phyloP scores from a whole-genome alignment of 2,113 vertebrate species.

The Motacilla tschutschensis region DNA sequence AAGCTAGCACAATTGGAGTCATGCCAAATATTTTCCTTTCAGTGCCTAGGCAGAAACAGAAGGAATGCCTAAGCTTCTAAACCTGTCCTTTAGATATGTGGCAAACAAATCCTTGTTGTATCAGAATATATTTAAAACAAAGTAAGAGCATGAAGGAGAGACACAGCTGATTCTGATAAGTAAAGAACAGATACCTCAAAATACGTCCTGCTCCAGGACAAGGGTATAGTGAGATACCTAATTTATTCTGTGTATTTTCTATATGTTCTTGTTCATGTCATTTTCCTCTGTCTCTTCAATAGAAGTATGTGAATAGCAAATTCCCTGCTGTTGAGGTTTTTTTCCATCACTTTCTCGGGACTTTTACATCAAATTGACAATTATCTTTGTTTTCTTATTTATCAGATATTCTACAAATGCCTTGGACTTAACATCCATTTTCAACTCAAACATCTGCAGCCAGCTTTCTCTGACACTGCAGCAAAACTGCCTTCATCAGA shows the following conservation, averaged over 20 bases:
- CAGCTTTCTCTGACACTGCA: neutral
- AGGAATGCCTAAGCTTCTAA: neutral
- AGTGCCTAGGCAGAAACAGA: neutral
- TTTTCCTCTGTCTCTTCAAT: neutral
- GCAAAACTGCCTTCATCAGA: neutral
- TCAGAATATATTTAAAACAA: neutral
- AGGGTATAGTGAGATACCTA: neutral
- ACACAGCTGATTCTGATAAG: neutral
- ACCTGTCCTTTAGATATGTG: neutral
- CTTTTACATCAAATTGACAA: neutral
- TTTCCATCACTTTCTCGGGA: neutral
- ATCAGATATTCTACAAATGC: neutral
- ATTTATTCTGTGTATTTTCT: neutral
- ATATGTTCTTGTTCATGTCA: accelerated
- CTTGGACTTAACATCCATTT: neutral
- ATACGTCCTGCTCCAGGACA: neutral
- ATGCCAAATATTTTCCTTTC: neutral
- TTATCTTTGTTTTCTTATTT: neutral
- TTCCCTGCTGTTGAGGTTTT: neutral
- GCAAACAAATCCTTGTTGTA: neutral
- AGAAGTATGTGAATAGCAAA: neutral
- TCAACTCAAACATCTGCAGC: neutral
- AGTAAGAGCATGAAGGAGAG: neutral
- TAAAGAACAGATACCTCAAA: neutral
- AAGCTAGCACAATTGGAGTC: neutral